Base-by-base conservation (phyloP, 2,113 vertebrate species). In the Ariopsis seemanni region DNA sequence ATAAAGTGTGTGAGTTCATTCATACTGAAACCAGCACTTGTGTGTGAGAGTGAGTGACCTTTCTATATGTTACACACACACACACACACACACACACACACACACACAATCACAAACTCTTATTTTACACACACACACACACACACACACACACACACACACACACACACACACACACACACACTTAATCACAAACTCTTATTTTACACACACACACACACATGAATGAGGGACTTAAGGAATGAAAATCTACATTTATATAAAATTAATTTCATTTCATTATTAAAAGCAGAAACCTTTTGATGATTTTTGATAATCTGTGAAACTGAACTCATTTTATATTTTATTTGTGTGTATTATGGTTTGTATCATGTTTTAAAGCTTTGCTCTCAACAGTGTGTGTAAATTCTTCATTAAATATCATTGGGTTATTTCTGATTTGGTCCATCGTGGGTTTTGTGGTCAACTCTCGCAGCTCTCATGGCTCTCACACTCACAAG, bases 31-130 rank as follows among this genome's bases (percentile, higher is more conserved):
- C 83, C 87, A 71, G 83, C 83, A 75, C 69, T 65, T 63, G 48
- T 83, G 83, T 90, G 77, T 90, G 86, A 81, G 82, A 85, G 89
- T 72, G 69, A 42, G 80, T 90, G 89, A 90, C 86, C 89, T 90
- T 90, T 89, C 55, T 62, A 42, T 82, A 83, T 34, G 74, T 63
- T 83, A 14, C 75, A 42, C 80, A 62, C 55, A 63, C 58, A 12
- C 57, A 74, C 72, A 75, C 71, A 50, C 71, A 72, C 69, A 42
- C 69, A 42, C 69, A 72, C 69, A 67, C 65, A 71, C 67, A 48
- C 42, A 42, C 42, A 42, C 71, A 74, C 82, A 83, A 30, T 63
- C 75, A 87, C 75, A 88, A 62, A 42, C 58, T 88, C 55, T 85
- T 75, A 83, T 30, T 57, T 62, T 78, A 14, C 75, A 42, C 79